A percentile compares a stretch with the other conserved stretches of the same genome.
Evolutionary conservation across 1,140 invertebrate species (phyloP).

Genomic region (Hypsibius dujardini): DNA sequence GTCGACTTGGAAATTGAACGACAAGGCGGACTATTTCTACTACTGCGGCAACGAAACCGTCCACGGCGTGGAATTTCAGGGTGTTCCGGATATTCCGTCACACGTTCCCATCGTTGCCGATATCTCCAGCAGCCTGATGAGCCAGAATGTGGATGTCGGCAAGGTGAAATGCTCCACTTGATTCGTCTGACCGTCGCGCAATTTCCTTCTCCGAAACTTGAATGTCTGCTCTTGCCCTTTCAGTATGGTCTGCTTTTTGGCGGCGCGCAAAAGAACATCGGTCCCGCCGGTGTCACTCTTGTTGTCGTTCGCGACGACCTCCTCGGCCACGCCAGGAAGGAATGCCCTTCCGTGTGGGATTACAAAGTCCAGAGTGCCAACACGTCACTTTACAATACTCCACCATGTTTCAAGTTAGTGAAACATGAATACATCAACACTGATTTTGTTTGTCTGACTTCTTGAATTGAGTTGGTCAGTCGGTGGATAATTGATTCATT

Average conservation of each 20-base stretch:
- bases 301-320: conserved; percentile 85
- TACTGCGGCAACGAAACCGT: conserved; percentile 96
- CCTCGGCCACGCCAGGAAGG: conserved; percentile 49
- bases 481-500: too few relatives aligned
- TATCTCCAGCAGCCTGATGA: conserved; percentile 93
- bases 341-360: conserved; percentile 67
- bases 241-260: conserved; percentile 85
- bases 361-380: conserved; percentile 63
- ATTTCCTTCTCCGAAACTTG: too few relatives aligned
- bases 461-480: too few relatives aligned
- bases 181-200: conserved; percentile 3
- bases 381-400: conserved; percentile 85
- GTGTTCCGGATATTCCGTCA: conserved; percentile 54
- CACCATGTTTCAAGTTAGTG: conserved; percentile 73
- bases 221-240: too few relatives aligned
- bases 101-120: conserved; percentile 76
- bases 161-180: conserved; percentile 44
- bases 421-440: too few relatives aligned
- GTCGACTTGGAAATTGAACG: conserved; percentile 56
- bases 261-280: conserved; percentile 94
- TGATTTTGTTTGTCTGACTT: too few relatives aligned
- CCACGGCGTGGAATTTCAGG: conserved; percentile 72
- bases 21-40: conserved; percentile 87
- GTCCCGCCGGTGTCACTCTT: conserved; percentile 73
- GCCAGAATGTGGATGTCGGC: conserved; percentile 63